Conservation (phyloP, 2,888 invertebrate genomes). For the Gasteruption jaculator region DNA sequence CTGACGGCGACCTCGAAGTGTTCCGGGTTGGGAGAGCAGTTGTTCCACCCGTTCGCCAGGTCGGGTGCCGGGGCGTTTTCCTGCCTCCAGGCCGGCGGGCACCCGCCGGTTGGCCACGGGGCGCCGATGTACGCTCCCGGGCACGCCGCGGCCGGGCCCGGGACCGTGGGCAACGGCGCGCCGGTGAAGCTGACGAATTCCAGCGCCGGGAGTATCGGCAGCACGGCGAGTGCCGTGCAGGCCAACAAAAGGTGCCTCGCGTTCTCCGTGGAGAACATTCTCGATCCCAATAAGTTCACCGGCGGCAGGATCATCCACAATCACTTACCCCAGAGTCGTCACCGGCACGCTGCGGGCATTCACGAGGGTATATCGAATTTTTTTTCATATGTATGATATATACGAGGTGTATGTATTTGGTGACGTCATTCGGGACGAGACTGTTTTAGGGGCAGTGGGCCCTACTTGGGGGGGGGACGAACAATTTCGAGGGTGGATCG, state of each 20-base stretch:
- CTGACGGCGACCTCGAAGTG: constrained; percentile 47
- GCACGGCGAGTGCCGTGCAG: constrained; percentile 52
- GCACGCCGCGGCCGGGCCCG: constrained; percentile 35
- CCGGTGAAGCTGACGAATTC: constrained; percentile 30
- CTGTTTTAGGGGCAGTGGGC: no score
- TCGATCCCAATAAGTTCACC: constrained; percentile 88
- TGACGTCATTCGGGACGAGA: no score
- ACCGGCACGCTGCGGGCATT: constrained; percentile 40
- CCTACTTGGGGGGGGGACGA: no score
- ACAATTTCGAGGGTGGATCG: no score
- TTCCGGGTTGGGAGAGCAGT: constrained; percentile 29
- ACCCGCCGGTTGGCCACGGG: constrained; percentile 5
- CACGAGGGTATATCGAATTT: constrained; percentile 42
- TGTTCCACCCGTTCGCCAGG: constrained; percentile 37
- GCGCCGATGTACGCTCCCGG: constrained; percentile 29
- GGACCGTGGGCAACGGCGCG: constrained; percentile 28
- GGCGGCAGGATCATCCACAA: constrained; percentile 53
- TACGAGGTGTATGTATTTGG: neutral
- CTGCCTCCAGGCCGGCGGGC: constrained; percentile 22
- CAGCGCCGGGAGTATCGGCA: constrained; percentile 32
- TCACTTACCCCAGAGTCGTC: constrained; percentile 37
- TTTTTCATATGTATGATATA: constrained; percentile 1
- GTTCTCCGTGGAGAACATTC: constrained; percentile 86
- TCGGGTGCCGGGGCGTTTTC: no score
- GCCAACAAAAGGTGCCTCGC: constrained; percentile 67